Evolutionary conservation across 2,797 vertebrate species (phyloP).

Genomic region (Betta splendens): DNA sequence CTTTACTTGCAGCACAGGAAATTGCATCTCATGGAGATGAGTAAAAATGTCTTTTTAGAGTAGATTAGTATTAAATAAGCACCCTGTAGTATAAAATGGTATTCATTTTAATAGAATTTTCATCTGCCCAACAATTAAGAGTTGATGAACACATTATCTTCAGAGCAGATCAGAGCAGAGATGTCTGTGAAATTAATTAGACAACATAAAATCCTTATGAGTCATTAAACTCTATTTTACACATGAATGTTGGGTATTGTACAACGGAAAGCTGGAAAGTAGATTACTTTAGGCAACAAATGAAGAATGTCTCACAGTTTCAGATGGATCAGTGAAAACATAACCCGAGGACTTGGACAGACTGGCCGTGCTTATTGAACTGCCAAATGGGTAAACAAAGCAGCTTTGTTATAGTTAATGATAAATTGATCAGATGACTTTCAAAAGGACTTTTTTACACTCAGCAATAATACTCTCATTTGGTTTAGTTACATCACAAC

Average conservation of each 20-base stretch:
- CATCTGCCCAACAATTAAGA: slow-evolving; percentile 72
- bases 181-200: slow-evolving; percentile 69
- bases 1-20: slow-evolving; percentile 16
- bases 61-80: slow-evolving; percentile 61
- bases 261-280: slow-evolving; percentile 57
- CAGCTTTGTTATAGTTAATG: slow-evolving; percentile 46
- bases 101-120: slow-evolving; percentile 81
- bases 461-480: slow-evolving; percentile 36
- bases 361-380: slow-evolving; percentile 29
- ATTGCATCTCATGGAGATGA: slow-evolving; percentile 9
- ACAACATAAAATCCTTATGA: slow-evolving; percentile 64
- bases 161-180: slow-evolving; percentile 73
- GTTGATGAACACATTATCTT: slow-evolving; percentile 78
- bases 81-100: slow-evolving; percentile 72
- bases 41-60: slow-evolving; percentile 10
- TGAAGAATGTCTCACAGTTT: slow-evolving; percentile 49
- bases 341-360: slow-evolving; percentile 37
- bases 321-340: slow-evolving; percentile 33
- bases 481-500: slow-evolving; percentile 45
- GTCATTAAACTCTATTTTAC: slow-evolving; percentile 57
- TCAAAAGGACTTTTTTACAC: slow-evolving; percentile 49
- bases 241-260: slow-evolving; percentile 60
- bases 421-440: slow-evolving; percentile 58
- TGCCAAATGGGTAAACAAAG: slow-evolving; percentile 50
- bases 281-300: slow-evolving; percentile 65